Evolutionary conservation across 2,888 invertebrate species (phyloP), one percentile per base, ranked within the genome.

Genomic region (Trachelus tabidus): DNA sequence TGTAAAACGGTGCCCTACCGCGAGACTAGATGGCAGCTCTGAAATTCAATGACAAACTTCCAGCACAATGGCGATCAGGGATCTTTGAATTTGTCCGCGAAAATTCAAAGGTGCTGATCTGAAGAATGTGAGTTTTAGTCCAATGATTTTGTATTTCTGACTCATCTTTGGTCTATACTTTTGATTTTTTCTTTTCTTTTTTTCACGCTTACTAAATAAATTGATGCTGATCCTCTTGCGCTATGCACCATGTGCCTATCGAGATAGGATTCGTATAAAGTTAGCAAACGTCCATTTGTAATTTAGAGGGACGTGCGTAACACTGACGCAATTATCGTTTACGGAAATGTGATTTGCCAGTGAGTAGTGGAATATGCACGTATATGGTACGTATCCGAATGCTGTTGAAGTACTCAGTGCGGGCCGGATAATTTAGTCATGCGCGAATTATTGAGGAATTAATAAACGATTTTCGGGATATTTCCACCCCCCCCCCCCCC

Each of bases 271-370:
- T 77, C 76, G 56, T 73, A 11, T 37, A 85, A 85, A 86, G 86
- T 87, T 84, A 80, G 85, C 83, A 85, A 87, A 87, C 85, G 87
- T 85, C 85, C 83, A 81, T 81, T 78, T 85, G 84, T 88, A 89
- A 89, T 89, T 85, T 85, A 88, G 87, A 89, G 85, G 85, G 88
- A 89, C 88, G 83, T 78, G 78, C 77, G 75, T 71, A 85, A 86
- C 83, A 85, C 82, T 85, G 86, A 89, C 87, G 85, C 87, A 85
- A 89, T 89, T 89, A 88, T 84, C 85, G 87, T 87, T 56, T 56
- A 23, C 88, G 83, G 83, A 23, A 83, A 85, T 84, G 84, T 86
- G 87, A 89, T 89, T 89, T 87, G 84, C 85, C 86, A 23, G 23
- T 15, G 40, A 56, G 23, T 23, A 56, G 40, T 56, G 40, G 23